Evolutionary conservation across 2,888 invertebrate genomes (phyloP).

Genomic region (Nyleta sp.): DNA sequence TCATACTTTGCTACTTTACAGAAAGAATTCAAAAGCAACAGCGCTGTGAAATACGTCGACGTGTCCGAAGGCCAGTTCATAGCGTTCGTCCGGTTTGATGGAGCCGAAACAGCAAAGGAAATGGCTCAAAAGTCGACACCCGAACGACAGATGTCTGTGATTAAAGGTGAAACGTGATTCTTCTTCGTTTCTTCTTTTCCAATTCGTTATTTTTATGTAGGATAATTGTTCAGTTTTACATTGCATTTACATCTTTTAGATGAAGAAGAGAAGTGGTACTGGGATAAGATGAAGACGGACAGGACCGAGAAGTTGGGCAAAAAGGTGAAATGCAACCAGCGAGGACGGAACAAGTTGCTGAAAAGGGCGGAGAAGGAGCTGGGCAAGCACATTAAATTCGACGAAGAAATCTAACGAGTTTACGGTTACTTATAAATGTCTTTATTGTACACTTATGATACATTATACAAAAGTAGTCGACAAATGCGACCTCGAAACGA

Average conservation of each 20-base stretch:
- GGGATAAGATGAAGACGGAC: constrained; percentile 89
- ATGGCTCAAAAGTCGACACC: constrained; percentile 77
- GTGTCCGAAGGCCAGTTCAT: constrained; percentile 88
- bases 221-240: neutral
- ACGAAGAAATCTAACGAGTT: constrained; percentile 82
- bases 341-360: constrained; percentile 85
- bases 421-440: neutral
- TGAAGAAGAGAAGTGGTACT: constrained; percentile 90
- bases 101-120: constrained; percentile 83
- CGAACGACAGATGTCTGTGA: constrained; percentile 77
- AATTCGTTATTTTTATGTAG: constrained; percentile 11
- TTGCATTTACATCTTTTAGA: constrained; percentile 81
- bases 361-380: constrained; percentile 87
- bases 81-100: constrained; percentile 87
- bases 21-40: constrained; percentile 86
- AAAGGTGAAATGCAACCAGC: constrained; percentile 83
- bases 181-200: too few relatives aligned
- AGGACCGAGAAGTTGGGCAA: constrained; percentile 84
- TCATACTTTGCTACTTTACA: constrained; percentile 73
- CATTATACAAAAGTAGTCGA: constrained; percentile 21
- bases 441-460: constrained; percentile 32
- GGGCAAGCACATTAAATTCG: constrained; percentile 89
- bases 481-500: too few relatives aligned
- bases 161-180: constrained; percentile 82
- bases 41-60: constrained; percentile 91